Evolutionary conservation across 2,113 vertebrate genomes (phyloP).

Genomic region (Oreotrochilus melanogaster): DNA sequence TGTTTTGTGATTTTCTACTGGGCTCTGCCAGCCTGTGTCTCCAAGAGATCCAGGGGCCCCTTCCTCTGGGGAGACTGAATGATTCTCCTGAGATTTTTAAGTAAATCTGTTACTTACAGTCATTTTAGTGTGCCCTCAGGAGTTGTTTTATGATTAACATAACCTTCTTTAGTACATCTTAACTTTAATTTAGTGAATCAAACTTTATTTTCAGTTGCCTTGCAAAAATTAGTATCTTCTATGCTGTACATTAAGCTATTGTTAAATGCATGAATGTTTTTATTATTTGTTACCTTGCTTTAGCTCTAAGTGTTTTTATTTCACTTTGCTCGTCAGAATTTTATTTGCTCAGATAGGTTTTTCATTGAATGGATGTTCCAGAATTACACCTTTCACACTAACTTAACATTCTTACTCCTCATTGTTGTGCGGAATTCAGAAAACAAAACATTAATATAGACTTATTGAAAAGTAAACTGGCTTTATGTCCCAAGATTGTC

Average conservation of each 20-base stretch:
- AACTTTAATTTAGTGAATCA: conserved; percentile 45
- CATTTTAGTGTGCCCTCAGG: conserved; percentile 43
- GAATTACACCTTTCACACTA: neutral
- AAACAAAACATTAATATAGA: neutral
- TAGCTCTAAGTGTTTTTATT: neutral
- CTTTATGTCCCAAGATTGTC: neutral
- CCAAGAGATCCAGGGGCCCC: neutral
- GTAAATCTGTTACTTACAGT: conserved; percentile 51
- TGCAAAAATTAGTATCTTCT: conserved; percentile 6
- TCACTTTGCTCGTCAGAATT: neutral
- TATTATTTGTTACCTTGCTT: conserved; percentile 16
- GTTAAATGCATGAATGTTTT: conserved; percentile 20
- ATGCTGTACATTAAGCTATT: conserved; percentile 14
- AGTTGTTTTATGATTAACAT: conserved; percentile 22
- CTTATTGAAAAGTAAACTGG: neutral
- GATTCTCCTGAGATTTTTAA: conserved; percentile 45
- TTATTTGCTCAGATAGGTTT: neutral
- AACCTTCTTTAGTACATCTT: conserved; percentile 30
- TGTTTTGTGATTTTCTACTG: neutral
- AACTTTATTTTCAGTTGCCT: conserved; percentile 35
- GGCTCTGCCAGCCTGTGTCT: neutral
- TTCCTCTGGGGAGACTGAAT: neutral
- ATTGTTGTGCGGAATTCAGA: neutral
- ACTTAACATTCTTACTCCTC: neutral
- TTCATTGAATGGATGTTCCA: neutral